Conservation (phyloP, 1,140 invertebrate species). For the Campoletis sonorensis region DNA sequence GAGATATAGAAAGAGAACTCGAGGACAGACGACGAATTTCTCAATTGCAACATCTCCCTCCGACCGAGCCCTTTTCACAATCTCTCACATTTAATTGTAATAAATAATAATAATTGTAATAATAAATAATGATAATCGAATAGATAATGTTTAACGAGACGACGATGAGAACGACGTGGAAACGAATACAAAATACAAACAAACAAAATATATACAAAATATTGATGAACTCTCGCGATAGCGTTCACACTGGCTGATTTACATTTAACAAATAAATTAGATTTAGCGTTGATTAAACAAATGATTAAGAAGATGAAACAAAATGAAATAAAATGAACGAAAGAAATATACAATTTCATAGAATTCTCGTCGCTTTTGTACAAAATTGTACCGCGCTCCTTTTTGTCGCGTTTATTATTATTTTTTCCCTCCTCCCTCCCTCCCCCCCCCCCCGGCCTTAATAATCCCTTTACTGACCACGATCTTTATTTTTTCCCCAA, state of each 20-base stretch:
- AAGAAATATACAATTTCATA: constrained; percentile 32
- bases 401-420: constrained; percentile 19
- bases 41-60: background rate
- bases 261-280: constrained; percentile 43
- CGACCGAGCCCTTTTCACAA: background rate
- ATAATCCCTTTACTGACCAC: background rate
- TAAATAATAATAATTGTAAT: constrained; percentile 12
- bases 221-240: too few relatives aligned
- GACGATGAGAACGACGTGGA: constrained; percentile 24
- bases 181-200: background rate
- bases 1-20: background rate
- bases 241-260: constrained; percentile 40
- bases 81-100: constrained; percentile 19
- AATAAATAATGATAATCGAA: constrained; percentile 24
- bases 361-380: constrained; percentile 29
- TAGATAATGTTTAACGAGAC: constrained; percentile 23
- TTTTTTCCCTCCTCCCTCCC: background rate
- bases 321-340: constrained; percentile 25
- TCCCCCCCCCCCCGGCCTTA: background rate
- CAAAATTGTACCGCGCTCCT: background rate
- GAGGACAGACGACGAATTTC: background rate
- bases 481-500: background rate
- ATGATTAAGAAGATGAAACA: background rate
- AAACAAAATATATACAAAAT: background rate
- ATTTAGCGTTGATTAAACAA: background rate